Conservation (phyloP, 2,797 vertebrate genomes). For the Graptemys geographica region DNA sequence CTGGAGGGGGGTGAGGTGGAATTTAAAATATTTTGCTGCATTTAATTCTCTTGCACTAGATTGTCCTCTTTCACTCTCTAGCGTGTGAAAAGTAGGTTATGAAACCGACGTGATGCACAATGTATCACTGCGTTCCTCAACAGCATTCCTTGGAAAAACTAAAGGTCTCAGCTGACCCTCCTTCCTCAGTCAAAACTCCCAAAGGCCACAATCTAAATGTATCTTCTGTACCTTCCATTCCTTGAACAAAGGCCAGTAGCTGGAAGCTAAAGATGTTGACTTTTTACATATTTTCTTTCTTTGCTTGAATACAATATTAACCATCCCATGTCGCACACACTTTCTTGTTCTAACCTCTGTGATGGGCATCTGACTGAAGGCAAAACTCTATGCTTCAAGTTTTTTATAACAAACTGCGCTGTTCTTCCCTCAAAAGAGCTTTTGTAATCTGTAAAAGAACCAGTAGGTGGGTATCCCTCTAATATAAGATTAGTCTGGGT, state of each 20-base stretch:
- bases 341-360: not conserved
- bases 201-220: not conserved
- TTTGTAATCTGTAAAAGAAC: fast-evolving
- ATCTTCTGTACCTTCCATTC: not conserved
- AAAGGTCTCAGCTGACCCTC: not conserved
- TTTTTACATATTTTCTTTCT: slow-evolving; percentile 31
- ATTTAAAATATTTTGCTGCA: not conserved
- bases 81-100: not conserved
- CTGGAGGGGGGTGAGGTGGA: not conserved
- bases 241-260: not conserved
- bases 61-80: not conserved
- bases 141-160: not conserved
- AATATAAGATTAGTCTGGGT: not conserved
- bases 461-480: not conserved
- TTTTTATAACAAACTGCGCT: not conserved
- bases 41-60: not conserved
- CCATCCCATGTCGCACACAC: not conserved
- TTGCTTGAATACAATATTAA: not conserved
- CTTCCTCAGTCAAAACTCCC: not conserved
- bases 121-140: not conserved
- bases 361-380: not conserved
- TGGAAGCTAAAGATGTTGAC: not conserved
- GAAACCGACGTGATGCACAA: not conserved
- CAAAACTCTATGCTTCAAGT: not conserved
- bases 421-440: not conserved